Evolutionary conservation across 2,797 vertebrate species (phyloP).

Genomic region (Petrocephalus sullivani): DNA sequence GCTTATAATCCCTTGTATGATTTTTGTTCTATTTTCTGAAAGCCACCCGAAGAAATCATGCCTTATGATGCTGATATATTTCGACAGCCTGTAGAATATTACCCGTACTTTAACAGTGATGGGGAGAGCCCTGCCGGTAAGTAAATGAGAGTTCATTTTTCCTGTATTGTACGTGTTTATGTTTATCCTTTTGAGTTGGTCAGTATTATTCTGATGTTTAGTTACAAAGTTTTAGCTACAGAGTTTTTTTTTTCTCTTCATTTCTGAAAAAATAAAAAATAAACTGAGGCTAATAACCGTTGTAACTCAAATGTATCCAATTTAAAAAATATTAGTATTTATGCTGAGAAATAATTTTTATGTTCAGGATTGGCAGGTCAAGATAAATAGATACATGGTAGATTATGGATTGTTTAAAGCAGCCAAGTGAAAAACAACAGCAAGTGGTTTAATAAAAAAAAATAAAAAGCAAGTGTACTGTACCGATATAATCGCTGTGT

Average conservation of each 20-base stretch:
- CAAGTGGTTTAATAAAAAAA: not conserved
- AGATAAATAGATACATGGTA: not conserved
- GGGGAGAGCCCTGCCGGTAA: slow-evolving; percentile 84
- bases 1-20: not conserved
- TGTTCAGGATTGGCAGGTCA: not conserved
- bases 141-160: slow-evolving; percentile 31
- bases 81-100: slow-evolving; percentile 83
- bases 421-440: not conserved
- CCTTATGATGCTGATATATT: slow-evolving; percentile 86
- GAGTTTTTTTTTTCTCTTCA: not conserved
- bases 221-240: not conserved
- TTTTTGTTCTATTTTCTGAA: slow-evolving; percentile 42
- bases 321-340: not conserved
- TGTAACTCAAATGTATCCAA: not conserved
- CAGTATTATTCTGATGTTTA: not conserved
- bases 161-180: not conserved
- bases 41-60: slow-evolving; percentile 85
- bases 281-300: not conserved
- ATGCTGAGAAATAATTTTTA: not conserved
- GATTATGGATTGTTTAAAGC: not conserved
- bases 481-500: not conserved
- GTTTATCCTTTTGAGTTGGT: not conserved
- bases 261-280: not conserved
- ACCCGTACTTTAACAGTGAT: slow-evolving; percentile 82
- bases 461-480: slow-evolving; percentile 10